Evolutionary conservation across 2,113 vertebrate species (phyloP).

Genomic region (Alaudala cheleensis): DNA sequence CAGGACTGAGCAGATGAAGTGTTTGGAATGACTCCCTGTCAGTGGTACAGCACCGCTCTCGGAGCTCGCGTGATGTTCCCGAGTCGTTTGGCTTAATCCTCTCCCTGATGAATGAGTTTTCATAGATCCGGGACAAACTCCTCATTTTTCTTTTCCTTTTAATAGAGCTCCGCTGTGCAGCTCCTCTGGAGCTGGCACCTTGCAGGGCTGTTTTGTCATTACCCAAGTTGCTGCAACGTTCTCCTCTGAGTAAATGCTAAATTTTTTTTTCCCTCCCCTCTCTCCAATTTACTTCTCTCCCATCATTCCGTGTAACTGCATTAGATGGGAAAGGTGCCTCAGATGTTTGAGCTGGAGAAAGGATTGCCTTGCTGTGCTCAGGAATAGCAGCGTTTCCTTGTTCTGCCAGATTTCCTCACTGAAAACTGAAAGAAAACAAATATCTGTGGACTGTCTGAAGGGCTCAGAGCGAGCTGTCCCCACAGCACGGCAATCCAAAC

Average conservation of each 20-base stretch:
- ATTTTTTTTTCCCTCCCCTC: accelerated
- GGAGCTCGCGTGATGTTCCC: not conserved
- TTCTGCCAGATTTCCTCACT: not conserved
- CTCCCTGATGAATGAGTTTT: slow-evolving; percentile 7
- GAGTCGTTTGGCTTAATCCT: not conserved
- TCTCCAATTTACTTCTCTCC: not conserved
- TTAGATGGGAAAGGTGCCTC: not conserved
- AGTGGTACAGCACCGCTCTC: not conserved
- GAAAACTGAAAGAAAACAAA: not conserved
- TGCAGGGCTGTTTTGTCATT: not conserved
- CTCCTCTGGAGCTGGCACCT: not conserved
- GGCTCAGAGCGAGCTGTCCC: not conserved
- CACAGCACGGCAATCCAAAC: not conserved
- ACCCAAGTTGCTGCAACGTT: not conserved
- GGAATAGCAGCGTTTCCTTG: not conserved
- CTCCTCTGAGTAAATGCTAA: not conserved
- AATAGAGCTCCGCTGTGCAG: not conserved
- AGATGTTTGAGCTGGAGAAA: not conserved
- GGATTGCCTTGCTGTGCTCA: not conserved
- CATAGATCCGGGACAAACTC: slow-evolving; percentile 35
- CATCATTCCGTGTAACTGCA: not conserved
- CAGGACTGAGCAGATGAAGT: not conserved
- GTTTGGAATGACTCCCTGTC: not conserved
- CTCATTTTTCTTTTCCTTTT: slow-evolving; percentile 35
- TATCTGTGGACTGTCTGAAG: not conserved